Base-by-base conservation (phyloP, 2,888 invertebrate species). In the Andrena marginata region DNA sequence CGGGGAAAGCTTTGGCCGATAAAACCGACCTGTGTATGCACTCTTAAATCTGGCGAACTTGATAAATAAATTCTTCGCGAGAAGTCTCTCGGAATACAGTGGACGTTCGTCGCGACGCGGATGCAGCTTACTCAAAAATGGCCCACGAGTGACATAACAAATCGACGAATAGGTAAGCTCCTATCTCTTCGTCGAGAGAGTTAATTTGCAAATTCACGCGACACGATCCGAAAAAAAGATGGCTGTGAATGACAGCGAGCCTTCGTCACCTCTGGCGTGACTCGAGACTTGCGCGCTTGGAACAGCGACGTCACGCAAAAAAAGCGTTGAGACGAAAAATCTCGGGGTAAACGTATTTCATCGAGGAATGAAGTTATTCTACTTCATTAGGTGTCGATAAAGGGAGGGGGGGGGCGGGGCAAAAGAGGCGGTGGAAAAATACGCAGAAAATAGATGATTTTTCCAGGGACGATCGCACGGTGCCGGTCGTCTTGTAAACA, bases 401-500 rank as follows among this genome's bases (percentile, higher is more conserved):
- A 54, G 13, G 62, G 10, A 31, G 10, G 10, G 29, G 48, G 10
- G 10, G 29, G 48, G 20, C 29, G 69, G 42, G 42, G 54, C 33
- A 16, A 2, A 2, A 6, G 54, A 7, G n/a, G 20, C 3, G 56
- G 23, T 20, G 70, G 29, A 35, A 72, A 63, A 72, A 63, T 63
- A 42, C 49, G 49, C 35, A 6, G 49, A 51, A 60, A 49, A 63
- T 42, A 70, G 26, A 65, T 70, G 42, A 6, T 60, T 29, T 60
- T 67, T 65, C 31, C 54, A 56, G 16, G 20, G 42, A 71, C 13
- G 60, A 48, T 31, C 56, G 42, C 3, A 7, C n/a, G 16, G 7
- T 33, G 29, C 48, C 10, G 48, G 62, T 35, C 51, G 49, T 65
- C 51, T 29, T 68, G 49, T 56, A 49, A 72, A 80, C 35, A 80